Conservation (phyloP, 2,113 vertebrate species). For the Amblyopsis rosae region DNA sequence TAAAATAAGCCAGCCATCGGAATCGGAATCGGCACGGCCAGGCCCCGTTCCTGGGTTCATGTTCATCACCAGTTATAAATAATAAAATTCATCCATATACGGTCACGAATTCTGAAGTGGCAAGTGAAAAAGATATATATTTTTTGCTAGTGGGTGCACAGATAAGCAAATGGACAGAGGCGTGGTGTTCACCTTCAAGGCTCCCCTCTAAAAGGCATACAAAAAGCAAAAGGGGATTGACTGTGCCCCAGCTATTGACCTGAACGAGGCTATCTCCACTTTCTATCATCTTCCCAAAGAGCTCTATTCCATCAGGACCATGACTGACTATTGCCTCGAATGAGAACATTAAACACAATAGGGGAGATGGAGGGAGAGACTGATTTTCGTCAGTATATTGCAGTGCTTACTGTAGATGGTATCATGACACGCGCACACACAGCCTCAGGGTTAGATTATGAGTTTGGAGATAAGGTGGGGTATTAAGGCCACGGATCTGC, state of each 20-base stretch:
- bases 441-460: conserved; percentile 27
- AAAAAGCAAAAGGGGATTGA: conserved; percentile 40
- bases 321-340: conserved; percentile 42
- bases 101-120: no score
- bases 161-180: conserved; percentile 8
- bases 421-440: conserved; percentile 7
- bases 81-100: no score
- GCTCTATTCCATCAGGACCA: conserved; percentile 47
- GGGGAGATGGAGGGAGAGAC: conserved; percentile 5
- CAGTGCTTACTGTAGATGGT: conserved; percentile 33
- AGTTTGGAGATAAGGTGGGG: conserved; percentile 46
- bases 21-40: no score
- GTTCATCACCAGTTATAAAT: no score
- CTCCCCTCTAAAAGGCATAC: conserved; percentile 39
- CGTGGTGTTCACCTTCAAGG: conserved; percentile 12
- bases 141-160: conserved; percentile 7
- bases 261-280: conserved; percentile 37
- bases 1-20: no score
- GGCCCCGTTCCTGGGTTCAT: no score
- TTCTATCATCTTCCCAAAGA: conserved; percentile 48
- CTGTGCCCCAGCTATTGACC: conserved; percentile 52
- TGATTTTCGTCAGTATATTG: conserved; percentile 33
- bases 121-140: neutral
- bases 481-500: conserved; percentile 67
- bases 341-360: conserved; percentile 47